phyloP scores from a whole-genome alignment of 1,140 invertebrate species.

The Drosophila pruinosa region DNA sequence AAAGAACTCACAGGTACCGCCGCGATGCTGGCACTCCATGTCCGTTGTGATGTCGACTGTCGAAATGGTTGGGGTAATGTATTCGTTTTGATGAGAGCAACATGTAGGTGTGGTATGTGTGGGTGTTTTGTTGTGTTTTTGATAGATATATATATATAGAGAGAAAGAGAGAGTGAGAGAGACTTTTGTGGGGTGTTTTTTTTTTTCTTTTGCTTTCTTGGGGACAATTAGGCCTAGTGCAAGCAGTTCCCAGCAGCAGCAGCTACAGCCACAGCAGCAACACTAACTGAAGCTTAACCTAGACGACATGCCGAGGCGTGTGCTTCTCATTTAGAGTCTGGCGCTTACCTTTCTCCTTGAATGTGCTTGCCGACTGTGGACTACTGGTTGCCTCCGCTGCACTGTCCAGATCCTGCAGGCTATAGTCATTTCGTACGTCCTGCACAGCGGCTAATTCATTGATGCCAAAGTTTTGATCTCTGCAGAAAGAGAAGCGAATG shows the following conservation, averaged over 20 bases:
- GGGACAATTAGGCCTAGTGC: conserved; percentile 71
- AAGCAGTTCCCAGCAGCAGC: conserved; percentile 71
- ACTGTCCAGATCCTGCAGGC: conserved; percentile 84
- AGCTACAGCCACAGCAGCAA: conserved; percentile 48
- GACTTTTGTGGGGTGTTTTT: conserved; percentile 16
- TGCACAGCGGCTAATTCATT: conserved; percentile 84
- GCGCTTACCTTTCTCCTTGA: conserved; percentile 85
- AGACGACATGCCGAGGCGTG: conserved; percentile 3
- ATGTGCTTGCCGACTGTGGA: conserved; percentile 78
- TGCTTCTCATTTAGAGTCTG: not conserved
- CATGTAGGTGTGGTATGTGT: conserved; percentile 41
- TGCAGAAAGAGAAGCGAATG: conserved; percentile 19
- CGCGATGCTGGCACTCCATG: conserved; percentile 85
- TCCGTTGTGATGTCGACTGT: conserved; percentile 83
- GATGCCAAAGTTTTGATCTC: conserved; percentile 85
- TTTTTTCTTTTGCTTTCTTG: not conserved
- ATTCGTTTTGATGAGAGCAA: conserved; percentile 41
- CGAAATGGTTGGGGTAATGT: conserved; percentile 39
- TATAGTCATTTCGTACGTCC: conserved; percentile 84
- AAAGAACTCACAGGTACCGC: conserved; percentile 95
- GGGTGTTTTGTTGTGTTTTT: conserved; percentile 16
- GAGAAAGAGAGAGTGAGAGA: not conserved
- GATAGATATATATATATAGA: not conserved
- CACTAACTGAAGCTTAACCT: conserved; percentile 60
- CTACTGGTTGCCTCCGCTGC: conserved; percentile 71